Evolutionary conservation across 1,140 invertebrate genomes (phyloP), one percentile per base, ranked within the genome.

Genomic region (Stegodyphus mimosarum): DNA sequence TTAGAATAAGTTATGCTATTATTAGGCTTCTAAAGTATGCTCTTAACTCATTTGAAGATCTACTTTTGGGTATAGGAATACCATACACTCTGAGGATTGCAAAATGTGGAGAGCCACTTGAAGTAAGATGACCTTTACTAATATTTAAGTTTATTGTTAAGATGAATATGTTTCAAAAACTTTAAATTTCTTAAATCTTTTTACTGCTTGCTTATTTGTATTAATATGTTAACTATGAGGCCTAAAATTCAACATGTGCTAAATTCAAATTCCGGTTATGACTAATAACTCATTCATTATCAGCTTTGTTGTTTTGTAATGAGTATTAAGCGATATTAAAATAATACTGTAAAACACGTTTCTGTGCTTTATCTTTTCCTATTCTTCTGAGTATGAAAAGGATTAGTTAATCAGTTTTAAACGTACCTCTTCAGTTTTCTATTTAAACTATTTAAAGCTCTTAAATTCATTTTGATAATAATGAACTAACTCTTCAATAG

Each of bases 41-140:
- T 15, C 50, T 88, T 71, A 86, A 78, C 72, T 63, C 48, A 52
- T 77, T 70, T 13, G 70, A 18, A 92, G 92, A 93, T 90, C 87
- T 92, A 48, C 87, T 93, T 4, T 91, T 90, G 87, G 93, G 93
- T 18, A 91, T 93, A 73, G 93, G 93, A 15, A 89, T 93, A 83
- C 92, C 93, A 18, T 93, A 93, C 88, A 91, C 91, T 6, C 90
- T 92, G 63, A 89, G 88, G n/a, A 89, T 90, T 48, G 75, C 91
- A 6, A 89, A 91, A 86, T 33, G 13, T 73, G 72, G 70, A 53
- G 15, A 17, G 9, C 74, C 75, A 49, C 7, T 87, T 9, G 51
- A 67, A 49, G 87, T 87, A 70, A 50, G 73, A 49, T 33, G 53
- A 60, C 11, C 7, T 51, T n/a, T 52, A 51, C 13, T 85, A 18